phyloP scores from a whole-genome alignment of 2,888 invertebrate genomes.

The Leucoma salicis region DNA sequence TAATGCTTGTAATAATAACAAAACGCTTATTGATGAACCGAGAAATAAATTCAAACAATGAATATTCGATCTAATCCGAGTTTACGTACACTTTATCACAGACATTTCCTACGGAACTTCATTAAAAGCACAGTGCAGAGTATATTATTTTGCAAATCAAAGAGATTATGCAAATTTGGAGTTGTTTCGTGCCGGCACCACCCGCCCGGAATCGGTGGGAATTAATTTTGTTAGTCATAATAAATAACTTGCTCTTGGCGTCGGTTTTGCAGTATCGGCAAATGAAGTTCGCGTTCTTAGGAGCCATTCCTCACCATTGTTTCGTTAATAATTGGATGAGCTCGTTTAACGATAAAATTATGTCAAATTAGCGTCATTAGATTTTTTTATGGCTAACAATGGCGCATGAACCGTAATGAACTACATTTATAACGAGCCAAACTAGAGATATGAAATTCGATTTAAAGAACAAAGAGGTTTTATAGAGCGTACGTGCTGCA shows the following conservation, averaged over 20 bases:
- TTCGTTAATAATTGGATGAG: conserved; percentile 14
- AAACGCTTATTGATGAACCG: too few species aligned
- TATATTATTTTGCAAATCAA: conserved; percentile 57
- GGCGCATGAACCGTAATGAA: too few species aligned
- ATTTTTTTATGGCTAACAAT: too few species aligned
- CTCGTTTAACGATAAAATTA: conserved; percentile 3
- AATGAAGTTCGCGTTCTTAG: conserved; percentile 25
- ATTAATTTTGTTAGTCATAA: conserved; percentile 36
- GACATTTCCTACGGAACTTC: conserved; percentile 21
- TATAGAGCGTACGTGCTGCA: too few species aligned
- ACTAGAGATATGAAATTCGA: too few species aligned
- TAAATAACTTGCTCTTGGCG: conserved; percentile 27
- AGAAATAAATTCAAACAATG: conserved; percentile 12
- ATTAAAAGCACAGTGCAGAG: conserved; percentile 41
- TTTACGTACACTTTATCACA: conserved; percentile 18
- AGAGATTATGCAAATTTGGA: conserved; percentile 51
- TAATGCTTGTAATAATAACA: too few species aligned
- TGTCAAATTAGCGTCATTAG: too few species aligned
- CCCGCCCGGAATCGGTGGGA: conserved; percentile 19
- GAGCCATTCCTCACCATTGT: conserved; percentile 22
- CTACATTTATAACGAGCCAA: too few species aligned
- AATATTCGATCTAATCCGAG: conserved; percentile 12
- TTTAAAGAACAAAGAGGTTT: too few species aligned
- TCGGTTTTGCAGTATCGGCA: conserved; percentile 24
- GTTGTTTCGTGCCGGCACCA: conserved; percentile 23